Percentiles rank a stretch among this genome's conserved stretches.
Evolutionary conservation across 2,888 invertebrate genomes (phyloP).

Genomic region (Pomacea canaliculata): DNA sequence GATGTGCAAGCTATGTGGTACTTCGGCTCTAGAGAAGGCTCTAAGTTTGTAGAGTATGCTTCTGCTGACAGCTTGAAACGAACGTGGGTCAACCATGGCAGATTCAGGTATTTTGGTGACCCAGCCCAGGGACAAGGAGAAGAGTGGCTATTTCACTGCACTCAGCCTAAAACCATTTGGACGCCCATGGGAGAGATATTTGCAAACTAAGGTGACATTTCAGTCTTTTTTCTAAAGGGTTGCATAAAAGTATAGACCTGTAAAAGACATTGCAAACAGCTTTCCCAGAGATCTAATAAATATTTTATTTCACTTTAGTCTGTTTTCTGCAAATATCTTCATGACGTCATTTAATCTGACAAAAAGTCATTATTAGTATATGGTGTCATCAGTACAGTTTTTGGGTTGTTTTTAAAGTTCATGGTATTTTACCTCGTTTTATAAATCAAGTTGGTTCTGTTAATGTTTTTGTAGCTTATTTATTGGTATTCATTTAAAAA

Average conservation of each 20-base stretch:
- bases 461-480: too few relatives aligned
- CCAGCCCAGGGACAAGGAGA: constrained; percentile 64
- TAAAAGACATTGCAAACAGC: neutral
- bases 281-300: neutral
- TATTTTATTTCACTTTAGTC: too few relatives aligned
- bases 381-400: too few relatives aligned
- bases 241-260: neutral
- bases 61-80: constrained; percentile 70
- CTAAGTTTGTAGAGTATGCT: constrained; percentile 68
- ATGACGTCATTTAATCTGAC: too few relatives aligned
- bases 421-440: too few relatives aligned
- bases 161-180: constrained; percentile 70
- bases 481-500: too few relatives aligned
- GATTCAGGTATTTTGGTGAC: constrained; percentile 63
- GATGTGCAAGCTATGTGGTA: constrained; percentile 70
- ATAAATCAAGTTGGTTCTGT: too few relatives aligned
- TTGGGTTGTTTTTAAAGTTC: too few relatives aligned
- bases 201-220: constrained; percentile 64
- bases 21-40: constrained; percentile 67
- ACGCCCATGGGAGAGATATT: constrained; percentile 71
- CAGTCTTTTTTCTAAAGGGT: neutral
- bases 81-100: constrained; percentile 70
- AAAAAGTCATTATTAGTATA: too few relatives aligned
- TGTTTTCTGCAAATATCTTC: too few relatives aligned
- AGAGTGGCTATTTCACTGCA: constrained; percentile 69